Conservation (phyloP, 2,113 vertebrate genomes). For the Lophius piscatorius region DNA sequence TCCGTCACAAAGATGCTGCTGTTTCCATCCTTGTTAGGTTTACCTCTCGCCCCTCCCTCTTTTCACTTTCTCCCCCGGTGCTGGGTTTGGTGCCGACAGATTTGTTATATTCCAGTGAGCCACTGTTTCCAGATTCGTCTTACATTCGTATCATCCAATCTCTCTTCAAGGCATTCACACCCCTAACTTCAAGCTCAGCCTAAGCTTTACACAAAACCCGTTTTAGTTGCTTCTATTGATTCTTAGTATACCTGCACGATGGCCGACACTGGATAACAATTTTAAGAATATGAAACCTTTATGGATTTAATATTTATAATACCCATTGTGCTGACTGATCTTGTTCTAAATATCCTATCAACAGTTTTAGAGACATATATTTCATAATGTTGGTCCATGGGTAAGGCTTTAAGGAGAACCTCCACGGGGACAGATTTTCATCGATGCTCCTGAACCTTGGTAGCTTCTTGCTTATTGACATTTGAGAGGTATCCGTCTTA, state of each 20-base stretch:
- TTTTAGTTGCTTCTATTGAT: too few species aligned
- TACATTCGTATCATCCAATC: constrained; percentile 2
- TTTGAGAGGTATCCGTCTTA: neutral
- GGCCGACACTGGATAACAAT: too few species aligned
- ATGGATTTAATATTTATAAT: too few species aligned
- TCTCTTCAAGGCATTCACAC: constrained; percentile 1
- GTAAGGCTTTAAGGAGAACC: neutral
- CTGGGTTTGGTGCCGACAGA: constrained; percentile 3
- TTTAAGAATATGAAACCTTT: too few species aligned
- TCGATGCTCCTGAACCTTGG: too few species aligned
- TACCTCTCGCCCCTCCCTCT: neutral
- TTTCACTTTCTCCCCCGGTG: neutral
- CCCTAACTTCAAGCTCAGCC: neutral
- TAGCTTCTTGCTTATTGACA: neutral
- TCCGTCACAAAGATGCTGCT: constrained; percentile 25
- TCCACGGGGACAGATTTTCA: too few species aligned
- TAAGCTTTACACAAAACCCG: too few species aligned
- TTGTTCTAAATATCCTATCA: too few species aligned
- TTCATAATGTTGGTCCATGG: neutral
- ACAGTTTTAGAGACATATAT: too few species aligned
- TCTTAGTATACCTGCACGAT: too few species aligned
- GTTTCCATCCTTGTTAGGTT: constrained; percentile 20
- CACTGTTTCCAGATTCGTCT: constrained; percentile 23
- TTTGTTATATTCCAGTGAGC: neutral
- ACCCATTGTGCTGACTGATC: too few species aligned